Conservation (phyloP, 2,888 invertebrate species). For the Polymixis lichenea region DNA sequence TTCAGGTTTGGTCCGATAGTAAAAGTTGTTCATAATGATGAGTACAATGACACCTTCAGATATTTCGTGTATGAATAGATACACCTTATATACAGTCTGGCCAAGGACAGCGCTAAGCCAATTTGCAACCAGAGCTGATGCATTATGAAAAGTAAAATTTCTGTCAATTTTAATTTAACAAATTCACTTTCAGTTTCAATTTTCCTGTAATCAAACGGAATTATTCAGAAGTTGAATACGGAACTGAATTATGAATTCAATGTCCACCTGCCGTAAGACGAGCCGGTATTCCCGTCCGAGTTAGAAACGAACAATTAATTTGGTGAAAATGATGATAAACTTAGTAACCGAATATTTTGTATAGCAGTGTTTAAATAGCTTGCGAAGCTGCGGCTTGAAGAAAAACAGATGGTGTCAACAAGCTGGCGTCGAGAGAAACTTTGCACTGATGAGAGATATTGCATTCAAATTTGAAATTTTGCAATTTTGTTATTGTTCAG, state of each 20-base stretch:
- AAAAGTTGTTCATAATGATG: too few species aligned
- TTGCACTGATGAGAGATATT: constrained; percentile 31
- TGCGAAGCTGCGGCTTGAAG: constrained; percentile 23
- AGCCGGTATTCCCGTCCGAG: constrained; percentile 4
- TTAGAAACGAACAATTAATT: constrained; percentile 32
- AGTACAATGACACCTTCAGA: too few species aligned
- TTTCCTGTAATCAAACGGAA: constrained; percentile 40
- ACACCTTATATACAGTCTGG: too few species aligned
- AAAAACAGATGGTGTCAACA: constrained; percentile 51
- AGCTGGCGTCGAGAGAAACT: constrained; percentile 25
- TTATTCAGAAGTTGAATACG: constrained; percentile 55
- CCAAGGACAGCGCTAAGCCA: not conserved
- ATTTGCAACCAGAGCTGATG: constrained; percentile 2
- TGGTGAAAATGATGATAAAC: constrained; percentile 45
- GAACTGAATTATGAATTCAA: constrained; percentile 55
- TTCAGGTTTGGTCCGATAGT: too few species aligned
- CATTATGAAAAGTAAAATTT: not conserved
- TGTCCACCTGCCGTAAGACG: constrained; percentile 27
- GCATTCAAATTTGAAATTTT: constrained; percentile 21
- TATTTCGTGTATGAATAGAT: too few species aligned
- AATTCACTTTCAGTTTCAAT: constrained; percentile 25
- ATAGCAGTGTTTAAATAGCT: constrained; percentile 30
- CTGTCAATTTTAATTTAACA: constrained; percentile 11
- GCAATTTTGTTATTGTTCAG: constrained; percentile 16
- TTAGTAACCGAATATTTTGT: constrained; percentile 25